Evolutionary conservation across 1,140 invertebrate genomes (phyloP).

Genomic region (Ceratina japonica): DNA sequence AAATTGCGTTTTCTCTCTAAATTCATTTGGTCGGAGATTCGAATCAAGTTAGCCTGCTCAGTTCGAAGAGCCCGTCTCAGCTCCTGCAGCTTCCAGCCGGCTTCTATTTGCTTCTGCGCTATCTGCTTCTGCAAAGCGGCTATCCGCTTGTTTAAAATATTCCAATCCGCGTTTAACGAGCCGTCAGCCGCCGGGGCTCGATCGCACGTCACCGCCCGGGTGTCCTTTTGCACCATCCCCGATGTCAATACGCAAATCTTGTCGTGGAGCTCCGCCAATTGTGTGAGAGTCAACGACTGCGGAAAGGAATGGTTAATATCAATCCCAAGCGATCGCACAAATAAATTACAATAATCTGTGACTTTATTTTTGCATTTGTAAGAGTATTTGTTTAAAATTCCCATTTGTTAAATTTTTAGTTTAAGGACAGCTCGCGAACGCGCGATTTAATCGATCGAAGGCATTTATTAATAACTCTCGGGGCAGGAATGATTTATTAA

Average conservation of each 20-base stretch:
- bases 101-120: slow-evolving; percentile 66
- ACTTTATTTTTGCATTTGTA: no score
- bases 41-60: slow-evolving; percentile 65
- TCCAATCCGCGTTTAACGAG: slow-evolving; percentile 50
- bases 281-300: slow-evolving; percentile 68
- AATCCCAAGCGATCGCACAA: no score
- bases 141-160: slow-evolving; percentile 66
- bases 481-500: slow-evolving; percentile 10
- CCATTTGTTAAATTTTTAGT: neutral
- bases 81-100: slow-evolving; percentile 62
- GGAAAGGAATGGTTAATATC: neutral
- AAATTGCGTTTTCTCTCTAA: slow-evolving; percentile 66
- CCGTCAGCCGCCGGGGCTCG: neutral
- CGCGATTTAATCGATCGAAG: neutral
- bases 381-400: neutral
- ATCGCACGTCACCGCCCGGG: neutral
- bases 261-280: slow-evolving; percentile 73
- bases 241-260: slow-evolving; percentile 69
- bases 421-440: neutral
- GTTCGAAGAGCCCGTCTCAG: slow-evolving; percentile 58
- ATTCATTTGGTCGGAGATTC: slow-evolving; percentile 67
- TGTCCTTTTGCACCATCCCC: slow-evolving; percentile 61
- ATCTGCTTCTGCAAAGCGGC: slow-evolving; percentile 71
- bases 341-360: no score
- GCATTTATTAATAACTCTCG: slow-evolving; percentile 6